A percentile compares a stretch with the other conserved stretches of the same genome.
These are phyloP conservation scores for Dipodomys merriami DNA, from an alignment of 2,113 vertebrate species.

Conservation along the genomic window DNA sequence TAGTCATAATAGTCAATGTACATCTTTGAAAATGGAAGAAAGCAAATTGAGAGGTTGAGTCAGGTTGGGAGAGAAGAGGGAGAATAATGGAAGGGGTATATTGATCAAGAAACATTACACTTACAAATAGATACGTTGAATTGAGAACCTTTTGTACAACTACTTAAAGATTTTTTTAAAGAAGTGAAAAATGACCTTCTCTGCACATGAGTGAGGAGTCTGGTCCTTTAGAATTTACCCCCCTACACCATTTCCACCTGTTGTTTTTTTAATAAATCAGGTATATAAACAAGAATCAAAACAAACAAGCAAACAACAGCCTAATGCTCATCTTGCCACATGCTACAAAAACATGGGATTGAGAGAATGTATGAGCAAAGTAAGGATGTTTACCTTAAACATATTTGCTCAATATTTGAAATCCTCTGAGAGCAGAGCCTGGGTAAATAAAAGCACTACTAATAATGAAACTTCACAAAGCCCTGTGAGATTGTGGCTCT, in stretches of 20 bases:
- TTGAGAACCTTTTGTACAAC: too few relatives aligned
- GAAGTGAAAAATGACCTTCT: neutral
- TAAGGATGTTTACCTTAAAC: constrained; percentile 8
- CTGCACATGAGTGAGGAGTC: neutral
- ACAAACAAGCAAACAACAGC: neutral
- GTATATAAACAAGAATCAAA: constrained; percentile 11
- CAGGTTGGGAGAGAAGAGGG: too few relatives aligned
- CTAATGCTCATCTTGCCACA: neutral
- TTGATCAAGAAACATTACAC: too few relatives aligned
- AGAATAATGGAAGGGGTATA: too few relatives aligned
- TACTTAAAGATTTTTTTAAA: too few relatives aligned
- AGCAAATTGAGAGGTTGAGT: too few relatives aligned
- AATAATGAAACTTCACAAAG: neutral
- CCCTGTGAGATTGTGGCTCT: neutral
- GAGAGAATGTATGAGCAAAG: constrained; percentile 31
- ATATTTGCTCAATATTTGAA: neutral
- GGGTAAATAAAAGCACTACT: neutral
- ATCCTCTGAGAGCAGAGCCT: neutral
- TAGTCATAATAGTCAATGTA: too few relatives aligned
- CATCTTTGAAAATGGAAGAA: too few relatives aligned
- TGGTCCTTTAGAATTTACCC: neutral
- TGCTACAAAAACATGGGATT: neutral
- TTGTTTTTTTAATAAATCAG: constrained; percentile 23
- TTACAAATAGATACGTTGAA: too few relatives aligned
- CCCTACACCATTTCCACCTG: neutral